Base-by-base conservation (phyloP, 2,888 invertebrate genomes). In the Pseudococcus jackbeardsleyi region DNA sequence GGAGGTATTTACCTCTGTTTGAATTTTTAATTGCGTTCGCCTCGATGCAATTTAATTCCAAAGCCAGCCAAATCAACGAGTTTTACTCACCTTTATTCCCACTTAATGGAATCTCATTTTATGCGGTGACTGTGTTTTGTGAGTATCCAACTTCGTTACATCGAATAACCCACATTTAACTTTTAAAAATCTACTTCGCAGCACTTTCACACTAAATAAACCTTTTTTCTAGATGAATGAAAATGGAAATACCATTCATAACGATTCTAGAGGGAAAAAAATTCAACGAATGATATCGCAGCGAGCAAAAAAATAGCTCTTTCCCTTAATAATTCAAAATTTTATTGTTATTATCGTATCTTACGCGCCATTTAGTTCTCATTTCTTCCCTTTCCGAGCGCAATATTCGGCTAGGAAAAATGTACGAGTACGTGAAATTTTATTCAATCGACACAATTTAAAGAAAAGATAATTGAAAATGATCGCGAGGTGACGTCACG, bases 261-360 rank as follows among this genome's bases (percentile, higher is more conserved):
- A 33, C 68, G 68, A 72, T 72, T 72, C 11, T 72, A 2, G 3
- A 1, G 26, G 3, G 3, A 33, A 72, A 72, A 72, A 46, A 72
- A 72, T 72, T 72, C 68, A 46, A 79, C 22, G 79, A 42, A n/a
- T 46, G n/a, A 4, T 8, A 79, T 15, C 72, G 72, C 72, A 72
- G 12, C 64, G 64, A 11, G 64, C 7, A 11, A 79, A n/a, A 79
- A n/a, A 79, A 42, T 5, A 79, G 39, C 72, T 42, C 42, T 79
- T 79, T 79, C 19, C 79, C 42, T 79, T 79, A 79, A 79, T 79
- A 79, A 79, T 79, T 79, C 79, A 79, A 42, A 79, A 79, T 79
- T 79, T 79, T 79, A 79, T 79, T 79, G 79, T 79, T 42, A 79
- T 79, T 79, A 79, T 79, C 79, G 79, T 79, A 79, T 79, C 79